phyloP scores from a whole-genome alignment of 2,888 invertebrate species.

The Balanococcus diminutus region DNA sequence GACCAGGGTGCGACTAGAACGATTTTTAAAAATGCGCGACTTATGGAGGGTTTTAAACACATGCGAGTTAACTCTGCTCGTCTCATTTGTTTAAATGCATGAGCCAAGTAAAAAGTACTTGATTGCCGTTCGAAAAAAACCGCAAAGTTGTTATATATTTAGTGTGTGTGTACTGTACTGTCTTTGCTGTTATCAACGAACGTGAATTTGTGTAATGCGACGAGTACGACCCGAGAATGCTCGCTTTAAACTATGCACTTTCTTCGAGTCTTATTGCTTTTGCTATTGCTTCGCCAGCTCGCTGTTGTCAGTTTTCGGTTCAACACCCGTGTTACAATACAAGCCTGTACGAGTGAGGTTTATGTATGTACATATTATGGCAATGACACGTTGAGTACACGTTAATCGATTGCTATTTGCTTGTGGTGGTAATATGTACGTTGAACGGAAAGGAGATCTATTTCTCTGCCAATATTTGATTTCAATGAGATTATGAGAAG shows the following conservation, averaged over 20 bases:
- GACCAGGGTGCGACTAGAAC: no score
- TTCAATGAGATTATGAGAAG: no score
- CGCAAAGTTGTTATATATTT: slow-evolving; percentile 20
- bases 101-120: neutral
- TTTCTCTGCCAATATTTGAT: no score
- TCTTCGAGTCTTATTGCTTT: neutral
- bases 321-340: slow-evolving; percentile 22
- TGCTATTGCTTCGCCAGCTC: neutral
- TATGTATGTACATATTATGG: neutral
- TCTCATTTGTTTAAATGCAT: neutral
- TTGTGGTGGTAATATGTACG: no score
- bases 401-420: neutral
- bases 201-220: neutral
- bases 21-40: no score
- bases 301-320: neutral
- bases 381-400: neutral
- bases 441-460: no score
- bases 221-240: neutral
- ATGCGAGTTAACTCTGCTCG: neutral
- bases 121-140: neutral
- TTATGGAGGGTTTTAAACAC: no score
- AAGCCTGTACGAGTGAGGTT: neutral
- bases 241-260: neutral
- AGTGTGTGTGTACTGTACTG: neutral
- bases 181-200: neutral